A percentile compares a stretch with the other conserved stretches of the same genome.
phyloP scores from a whole-genome alignment of 2,113 vertebrate species.

The Sylvilagus bachmani region DNA sequence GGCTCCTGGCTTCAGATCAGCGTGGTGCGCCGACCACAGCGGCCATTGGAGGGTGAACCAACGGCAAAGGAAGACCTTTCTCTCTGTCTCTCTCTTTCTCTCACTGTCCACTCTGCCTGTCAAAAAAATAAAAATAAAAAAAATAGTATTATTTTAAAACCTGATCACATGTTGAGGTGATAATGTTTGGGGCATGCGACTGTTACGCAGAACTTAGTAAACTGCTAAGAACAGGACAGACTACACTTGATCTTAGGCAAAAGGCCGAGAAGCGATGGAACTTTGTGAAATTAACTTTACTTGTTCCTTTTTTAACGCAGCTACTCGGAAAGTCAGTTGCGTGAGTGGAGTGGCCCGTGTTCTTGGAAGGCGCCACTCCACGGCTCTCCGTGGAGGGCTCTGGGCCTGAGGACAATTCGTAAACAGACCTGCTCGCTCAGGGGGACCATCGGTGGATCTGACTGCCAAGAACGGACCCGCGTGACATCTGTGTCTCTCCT shows the following conservation, averaged over 20 bases:
- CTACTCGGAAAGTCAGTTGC: not conserved
- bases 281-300: too few relatives aligned
- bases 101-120: too few relatives aligned
- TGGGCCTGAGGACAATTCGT: not conserved
- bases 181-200: not conserved
- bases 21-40: too few relatives aligned
- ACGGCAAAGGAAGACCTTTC: too few relatives aligned
- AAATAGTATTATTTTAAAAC: not conserved
- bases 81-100: too few relatives aligned
- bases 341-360: not conserved
- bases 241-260: too few relatives aligned
- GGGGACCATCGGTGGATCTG: rapidly evolving
- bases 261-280: too few relatives aligned
- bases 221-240: too few relatives aligned
- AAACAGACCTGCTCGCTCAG: rapidly evolving
- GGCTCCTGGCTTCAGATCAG: too few relatives aligned
- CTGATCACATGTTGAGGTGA: not conserved
- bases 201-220: not conserved
- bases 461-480: rapidly evolving
- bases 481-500: not conserved
- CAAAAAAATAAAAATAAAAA: too few relatives aligned
- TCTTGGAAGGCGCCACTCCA: not conserved
- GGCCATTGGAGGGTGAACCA: too few relatives aligned
- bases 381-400: not conserved
- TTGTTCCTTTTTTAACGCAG: not conserved